Percentiles rank a stretch among this genome's conserved stretches.
Evolutionary conservation across 2,888 invertebrate species (phyloP).

Genomic region (Drosophila neonasuta): DNA sequence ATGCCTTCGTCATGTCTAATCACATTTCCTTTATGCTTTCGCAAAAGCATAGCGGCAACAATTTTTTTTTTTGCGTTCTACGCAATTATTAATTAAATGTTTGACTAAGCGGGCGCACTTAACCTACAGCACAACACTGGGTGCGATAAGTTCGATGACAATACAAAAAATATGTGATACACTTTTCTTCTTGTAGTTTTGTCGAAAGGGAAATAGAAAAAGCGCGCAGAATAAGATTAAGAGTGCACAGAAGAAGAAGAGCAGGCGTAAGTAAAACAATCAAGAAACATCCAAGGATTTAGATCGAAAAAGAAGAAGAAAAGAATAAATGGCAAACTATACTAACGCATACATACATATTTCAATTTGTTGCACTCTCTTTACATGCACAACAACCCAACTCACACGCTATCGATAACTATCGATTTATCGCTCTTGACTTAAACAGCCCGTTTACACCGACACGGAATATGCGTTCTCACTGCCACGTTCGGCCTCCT

Average conservation of each 20-base stretch:
- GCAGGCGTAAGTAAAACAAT: slow-evolving; percentile 60
- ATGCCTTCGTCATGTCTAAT: slow-evolving; percentile 1
- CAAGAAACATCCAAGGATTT: not conserved
- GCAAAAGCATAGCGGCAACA: slow-evolving; percentile 10
- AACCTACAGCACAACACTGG: not conserved
- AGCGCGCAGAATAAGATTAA: slow-evolving; percentile 57
- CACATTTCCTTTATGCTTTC: slow-evolving; percentile 16
- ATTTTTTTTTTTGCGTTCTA: slow-evolving; percentile 10
- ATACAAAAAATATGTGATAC: slow-evolving; percentile 14
- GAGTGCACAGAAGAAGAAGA: slow-evolving; percentile 45
- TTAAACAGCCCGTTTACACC: slow-evolving; percentile 88
- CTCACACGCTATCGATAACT: slow-evolving; percentile 34
- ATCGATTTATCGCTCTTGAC: slow-evolving; percentile 7
- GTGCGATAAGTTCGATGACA: slow-evolving; percentile 14
- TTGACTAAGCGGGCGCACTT: slow-evolving; percentile 58
- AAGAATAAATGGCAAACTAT: not conserved
- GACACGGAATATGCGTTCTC: slow-evolving; percentile 82
- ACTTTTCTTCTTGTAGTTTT: slow-evolving; percentile 69
- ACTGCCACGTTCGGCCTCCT: slow-evolving; percentile 85
- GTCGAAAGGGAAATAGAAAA: slow-evolving; percentile 71
- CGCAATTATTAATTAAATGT: slow-evolving; percentile 34
- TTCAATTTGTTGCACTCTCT: slow-evolving; percentile 28
- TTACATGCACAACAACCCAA: slow-evolving; percentile 54
- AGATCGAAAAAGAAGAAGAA: not conserved
- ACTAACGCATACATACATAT: slow-evolving; percentile 40